Percentiles rank a stretch among this genome's conserved stretches.
phyloP scores from a whole-genome alignment of 2,888 invertebrate genomes.

The Amphimallon solstitiale region DNA sequence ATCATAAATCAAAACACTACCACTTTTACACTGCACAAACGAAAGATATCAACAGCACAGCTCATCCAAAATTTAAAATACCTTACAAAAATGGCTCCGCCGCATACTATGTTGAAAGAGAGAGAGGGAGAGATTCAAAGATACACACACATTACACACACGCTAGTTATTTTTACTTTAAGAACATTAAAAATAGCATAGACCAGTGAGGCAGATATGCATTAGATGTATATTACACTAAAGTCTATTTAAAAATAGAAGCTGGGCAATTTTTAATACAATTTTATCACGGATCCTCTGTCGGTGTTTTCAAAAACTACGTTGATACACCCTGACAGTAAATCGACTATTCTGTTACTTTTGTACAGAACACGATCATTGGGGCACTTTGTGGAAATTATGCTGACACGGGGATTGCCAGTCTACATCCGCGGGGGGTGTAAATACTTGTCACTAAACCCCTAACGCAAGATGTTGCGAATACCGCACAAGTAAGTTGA shows the following conservation, averaged over 20 bases:
- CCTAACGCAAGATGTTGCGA: conserved; percentile 47
- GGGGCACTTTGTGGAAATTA: conserved; percentile 36
- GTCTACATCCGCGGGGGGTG: conserved; percentile 40
- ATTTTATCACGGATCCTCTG: conserved; percentile 59
- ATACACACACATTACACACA: conserved; percentile 50
- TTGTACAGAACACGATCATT: conserved; percentile 35
- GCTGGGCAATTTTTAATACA: conserved; percentile 57
- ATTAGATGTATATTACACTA: conserved; percentile 61
- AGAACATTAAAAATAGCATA: conserved; percentile 62
- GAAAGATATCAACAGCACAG: conserved; percentile 37
- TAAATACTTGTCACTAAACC: conserved; percentile 52
- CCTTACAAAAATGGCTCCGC: conserved; percentile 60
- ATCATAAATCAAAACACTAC: conserved; percentile 36
- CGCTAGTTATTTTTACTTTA: conserved; percentile 62
- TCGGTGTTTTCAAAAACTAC: conserved; percentile 62
- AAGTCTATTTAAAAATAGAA: conserved; percentile 63
- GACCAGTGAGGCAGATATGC: conserved; percentile 59
- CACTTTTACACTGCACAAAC: conserved; percentile 31
- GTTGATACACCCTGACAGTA: conserved; percentile 61
- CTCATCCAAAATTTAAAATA: conserved; percentile 47
- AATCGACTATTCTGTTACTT: conserved; percentile 54
- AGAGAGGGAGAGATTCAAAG: conserved; percentile 34
- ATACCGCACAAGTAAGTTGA: conserved; percentile 59
- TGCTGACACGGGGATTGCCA: conserved; percentile 28
- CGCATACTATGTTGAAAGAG: conserved; percentile 57